Percentiles rank a stretch among this genome's conserved stretches.
Conservation (phyloP, 2,888 invertebrate species). For the Cataglyphis cursor region DNA sequence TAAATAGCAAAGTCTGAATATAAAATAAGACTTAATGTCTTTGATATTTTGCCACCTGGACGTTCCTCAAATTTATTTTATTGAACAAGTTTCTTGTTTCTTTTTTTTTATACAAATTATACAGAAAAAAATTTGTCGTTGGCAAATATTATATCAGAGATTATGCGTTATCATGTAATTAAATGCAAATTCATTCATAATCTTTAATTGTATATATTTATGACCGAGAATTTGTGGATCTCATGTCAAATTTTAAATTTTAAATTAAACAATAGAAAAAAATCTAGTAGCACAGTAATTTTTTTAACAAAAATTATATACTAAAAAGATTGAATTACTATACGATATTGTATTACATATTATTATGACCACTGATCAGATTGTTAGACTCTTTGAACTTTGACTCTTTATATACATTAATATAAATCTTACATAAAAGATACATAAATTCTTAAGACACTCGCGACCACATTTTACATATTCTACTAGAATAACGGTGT, state of each 20-base stretch:
- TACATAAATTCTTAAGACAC: background rate
- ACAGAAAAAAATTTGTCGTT: background rate
- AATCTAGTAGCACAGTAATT: background rate
- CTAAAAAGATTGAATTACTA: background rate
- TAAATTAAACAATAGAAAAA: background rate
- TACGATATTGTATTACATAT: background rate
- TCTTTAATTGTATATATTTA: background rate
- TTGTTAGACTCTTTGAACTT: background rate
- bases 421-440: background rate
- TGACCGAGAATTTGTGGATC: background rate
- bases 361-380: background rate
- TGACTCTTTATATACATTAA: background rate
- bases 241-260: background rate
- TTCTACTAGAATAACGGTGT: slow-evolving; percentile 9
- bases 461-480: background rate
- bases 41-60: background rate
- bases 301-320: background rate
- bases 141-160: background rate
- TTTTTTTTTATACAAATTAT: background rate
- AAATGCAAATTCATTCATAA: background rate
- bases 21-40: background rate
- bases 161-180: background rate
- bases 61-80: background rate
- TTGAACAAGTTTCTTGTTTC: background rate
- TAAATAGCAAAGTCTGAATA: background rate